Percentiles rank a stretch among this genome's conserved stretches.
Evolutionary conservation across 2,888 invertebrate genomes (phyloP).

Genomic region (Iphiclides podalirius): DNA sequence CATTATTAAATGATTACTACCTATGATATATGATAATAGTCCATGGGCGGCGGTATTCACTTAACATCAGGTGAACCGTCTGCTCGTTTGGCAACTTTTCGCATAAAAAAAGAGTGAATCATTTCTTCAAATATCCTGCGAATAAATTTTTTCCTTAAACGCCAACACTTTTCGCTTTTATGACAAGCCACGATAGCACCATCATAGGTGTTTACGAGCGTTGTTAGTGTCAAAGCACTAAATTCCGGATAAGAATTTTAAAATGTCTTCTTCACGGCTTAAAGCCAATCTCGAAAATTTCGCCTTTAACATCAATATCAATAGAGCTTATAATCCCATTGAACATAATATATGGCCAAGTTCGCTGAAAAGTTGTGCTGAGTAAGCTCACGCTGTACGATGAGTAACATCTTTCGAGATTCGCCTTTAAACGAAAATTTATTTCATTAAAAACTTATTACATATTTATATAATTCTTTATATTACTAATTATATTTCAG

Average conservation of each 20-base stretch:
- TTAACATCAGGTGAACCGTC: too few species aligned
- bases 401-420: too few species aligned
- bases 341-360: neutral
- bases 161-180: slow-evolving; percentile 13
- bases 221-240: slow-evolving; percentile 13
- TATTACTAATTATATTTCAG: too few species aligned
- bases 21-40: too few species aligned
- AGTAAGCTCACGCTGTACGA: neutral
- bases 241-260: slow-evolving; percentile 14
- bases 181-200: slow-evolving; percentile 16
- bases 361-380: neutral
- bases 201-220: slow-evolving; percentile 18
- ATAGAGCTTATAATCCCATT: neutral
- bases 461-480: too few species aligned
- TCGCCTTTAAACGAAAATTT: too few species aligned
- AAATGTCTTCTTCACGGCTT: slow-evolving; percentile 5
- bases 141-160: neutral
- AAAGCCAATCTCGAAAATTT: neutral
- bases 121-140: too few species aligned
- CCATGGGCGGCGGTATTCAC: too few species aligned
- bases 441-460: too few species aligned
- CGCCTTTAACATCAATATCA: neutral
- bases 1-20: too few species aligned
- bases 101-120: too few species aligned
- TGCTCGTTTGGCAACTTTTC: too few species aligned